These are phyloP conservation scores for Chirona hameri DNA, from an alignment of 2,888 invertebrate genomes.

Conservation along the genomic window DNA sequence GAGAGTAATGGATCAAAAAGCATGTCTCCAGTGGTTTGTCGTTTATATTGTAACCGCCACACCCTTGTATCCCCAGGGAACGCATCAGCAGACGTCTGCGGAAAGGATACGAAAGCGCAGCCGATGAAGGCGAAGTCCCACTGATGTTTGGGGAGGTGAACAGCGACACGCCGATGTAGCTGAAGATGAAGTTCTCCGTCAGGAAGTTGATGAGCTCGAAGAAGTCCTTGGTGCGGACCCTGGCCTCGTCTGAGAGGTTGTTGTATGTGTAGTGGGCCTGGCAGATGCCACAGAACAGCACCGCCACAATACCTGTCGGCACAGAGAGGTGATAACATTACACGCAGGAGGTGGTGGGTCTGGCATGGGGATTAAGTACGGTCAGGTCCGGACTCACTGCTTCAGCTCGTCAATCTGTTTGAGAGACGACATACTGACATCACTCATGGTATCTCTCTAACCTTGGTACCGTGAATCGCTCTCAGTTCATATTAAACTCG, in stretches of 20 bases:
- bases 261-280: constrained; percentile 99
- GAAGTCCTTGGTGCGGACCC: constrained; percentile 81
- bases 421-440: too few species aligned
- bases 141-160: constrained; percentile 92
- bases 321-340: background rate
- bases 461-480: too few species aligned
- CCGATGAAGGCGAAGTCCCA: constrained; percentile 90
- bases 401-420: too few species aligned
- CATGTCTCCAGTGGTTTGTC: too few species aligned
- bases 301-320: constrained; percentile 80
- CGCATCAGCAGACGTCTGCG: background rate
- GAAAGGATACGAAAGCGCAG: constrained; percentile 88
- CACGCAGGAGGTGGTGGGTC: too few species aligned
- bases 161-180: constrained; percentile 97
- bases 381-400: too few species aligned
- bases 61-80: too few species aligned
- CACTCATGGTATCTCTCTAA: too few species aligned
- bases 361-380: too few species aligned
- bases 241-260: constrained; percentile 82
- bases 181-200: constrained; percentile 97
- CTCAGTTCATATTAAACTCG: too few species aligned
- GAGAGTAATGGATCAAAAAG: too few species aligned
- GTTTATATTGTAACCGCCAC: too few species aligned
- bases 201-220: constrained; percentile 93
- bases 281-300: constrained; percentile 96